phyloP scores from a whole-genome alignment of 1,140 invertebrate species.

The Heliconius melpomene region DNA sequence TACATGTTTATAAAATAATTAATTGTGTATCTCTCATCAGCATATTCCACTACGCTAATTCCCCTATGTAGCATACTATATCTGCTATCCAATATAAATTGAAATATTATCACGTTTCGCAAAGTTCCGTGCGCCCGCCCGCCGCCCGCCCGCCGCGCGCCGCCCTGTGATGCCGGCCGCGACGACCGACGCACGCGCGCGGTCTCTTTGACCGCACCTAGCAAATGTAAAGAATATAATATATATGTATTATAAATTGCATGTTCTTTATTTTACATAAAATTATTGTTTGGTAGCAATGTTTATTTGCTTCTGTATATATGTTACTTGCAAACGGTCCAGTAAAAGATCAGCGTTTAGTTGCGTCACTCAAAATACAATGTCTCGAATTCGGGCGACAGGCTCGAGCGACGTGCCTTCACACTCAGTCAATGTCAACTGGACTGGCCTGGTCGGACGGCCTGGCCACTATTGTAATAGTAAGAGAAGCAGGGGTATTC shows the following conservation, averaged over 20 bases:
- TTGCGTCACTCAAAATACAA: too few species aligned
- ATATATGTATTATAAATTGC: neutral
- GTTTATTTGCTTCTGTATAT: too few species aligned
- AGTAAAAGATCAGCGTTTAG: too few species aligned
- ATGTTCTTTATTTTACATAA: too few species aligned
- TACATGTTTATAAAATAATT: neutral
- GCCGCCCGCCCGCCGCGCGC: neutral
- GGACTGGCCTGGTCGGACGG: too few species aligned
- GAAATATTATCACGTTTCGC: neutral
- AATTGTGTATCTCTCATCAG: neutral
- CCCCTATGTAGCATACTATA: neutral
- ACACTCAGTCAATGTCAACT: too few species aligned
- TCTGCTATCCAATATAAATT: neutral
- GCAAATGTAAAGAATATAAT: neutral
- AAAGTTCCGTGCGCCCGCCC: neutral
- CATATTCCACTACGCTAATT: neutral
- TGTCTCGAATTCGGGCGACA: too few species aligned
- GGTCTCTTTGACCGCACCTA: neutral
- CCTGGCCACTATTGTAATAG: too few species aligned
- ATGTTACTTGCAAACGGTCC: too few species aligned
- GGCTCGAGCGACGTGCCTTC: too few species aligned
- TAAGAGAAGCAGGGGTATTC: too few species aligned
- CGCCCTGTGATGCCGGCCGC: neutral
- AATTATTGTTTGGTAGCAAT: too few species aligned
- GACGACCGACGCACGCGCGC: constrained; percentile 7